phyloP scores from a whole-genome alignment of 1,140 invertebrate genomes.

The Aphis gossypii region DNA sequence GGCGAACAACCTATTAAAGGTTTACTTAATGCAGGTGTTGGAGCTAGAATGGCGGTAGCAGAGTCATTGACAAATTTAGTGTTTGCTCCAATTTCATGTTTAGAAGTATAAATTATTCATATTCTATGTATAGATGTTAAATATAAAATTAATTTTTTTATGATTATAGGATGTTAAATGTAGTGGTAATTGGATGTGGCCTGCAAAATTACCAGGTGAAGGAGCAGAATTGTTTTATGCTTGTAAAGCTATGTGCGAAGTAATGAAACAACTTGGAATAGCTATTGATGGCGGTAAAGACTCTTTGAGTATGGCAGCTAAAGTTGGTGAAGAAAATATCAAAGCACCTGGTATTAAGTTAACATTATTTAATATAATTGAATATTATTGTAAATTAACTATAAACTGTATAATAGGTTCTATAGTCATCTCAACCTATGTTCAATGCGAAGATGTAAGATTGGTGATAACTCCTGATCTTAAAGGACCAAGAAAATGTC shows the following conservation, averaged over 20 bases:
- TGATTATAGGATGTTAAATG: slow-evolving; percentile 85
- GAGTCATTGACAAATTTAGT: slow-evolving; percentile 96
- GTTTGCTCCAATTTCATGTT: slow-evolving; percentile 84
- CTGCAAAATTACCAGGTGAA: slow-evolving; percentile 91
- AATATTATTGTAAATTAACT: neutral
- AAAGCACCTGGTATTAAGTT: slow-evolving; percentile 77
- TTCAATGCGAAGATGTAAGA: slow-evolving; percentile 87
- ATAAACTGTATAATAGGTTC: slow-evolving; percentile 69
- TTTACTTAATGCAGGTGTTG: slow-evolving; percentile 78
- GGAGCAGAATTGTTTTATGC: slow-evolving; percentile 87
- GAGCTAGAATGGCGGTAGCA: slow-evolving; percentile 91
- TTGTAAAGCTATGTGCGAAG: slow-evolving; percentile 84
- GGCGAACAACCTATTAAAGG: slow-evolving; percentile 97
- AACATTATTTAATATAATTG: slow-evolving; percentile 3
- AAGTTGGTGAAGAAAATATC: slow-evolving; percentile 76
- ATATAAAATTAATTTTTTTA: neutral
- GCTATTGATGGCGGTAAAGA: slow-evolving; percentile 98
- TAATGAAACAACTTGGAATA: slow-evolving; percentile 87
- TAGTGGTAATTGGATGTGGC: slow-evolving; percentile 99
- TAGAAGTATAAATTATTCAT: slow-evolving; percentile 68
- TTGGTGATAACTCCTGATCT: slow-evolving; percentile 88
- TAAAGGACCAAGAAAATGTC: slow-evolving; percentile 71
- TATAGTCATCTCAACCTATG: slow-evolving; percentile 93
- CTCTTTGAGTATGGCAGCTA: slow-evolving; percentile 95
- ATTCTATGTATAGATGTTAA: neutral